Evolutionary conservation across 2,797 vertebrate species (phyloP).

Genomic region (Pelodytes ibericus): DNA sequence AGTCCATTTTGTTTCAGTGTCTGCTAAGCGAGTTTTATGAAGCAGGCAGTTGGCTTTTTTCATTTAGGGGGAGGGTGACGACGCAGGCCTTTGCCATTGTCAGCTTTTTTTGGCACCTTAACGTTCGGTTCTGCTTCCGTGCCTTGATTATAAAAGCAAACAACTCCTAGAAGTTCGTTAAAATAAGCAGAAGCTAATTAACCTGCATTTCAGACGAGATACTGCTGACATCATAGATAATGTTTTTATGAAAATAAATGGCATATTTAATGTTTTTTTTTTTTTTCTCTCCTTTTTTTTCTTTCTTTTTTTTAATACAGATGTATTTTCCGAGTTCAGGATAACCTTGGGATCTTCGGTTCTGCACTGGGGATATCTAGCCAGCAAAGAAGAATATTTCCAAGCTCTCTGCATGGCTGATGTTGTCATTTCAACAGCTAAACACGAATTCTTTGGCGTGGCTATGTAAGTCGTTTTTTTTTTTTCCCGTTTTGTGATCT

Average conservation of each 20-base stretch:
- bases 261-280: constrained; percentile 71
- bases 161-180: constrained; percentile 99
- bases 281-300: constrained; percentile 54
- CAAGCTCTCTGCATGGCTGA: constrained; percentile 84
- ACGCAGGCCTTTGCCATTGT: constrained; percentile 90
- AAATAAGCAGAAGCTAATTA: constrained; percentile 99
- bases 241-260: constrained; percentile 82
- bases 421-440: constrained; percentile 93
- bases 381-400: constrained; percentile 87
- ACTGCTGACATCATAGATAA: constrained; percentile 88
- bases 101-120: constrained; percentile 99
- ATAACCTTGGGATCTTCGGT: constrained; percentile 75
- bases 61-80: constrained; percentile 85
- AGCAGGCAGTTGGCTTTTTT: constrained; percentile 99
- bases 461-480: constrained; percentile 86
- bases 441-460: constrained; percentile 97
- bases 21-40: constrained; percentile 99
- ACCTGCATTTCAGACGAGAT: constrained; percentile 97
- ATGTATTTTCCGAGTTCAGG: constrained; percentile 83
- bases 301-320: constrained; percentile 73
- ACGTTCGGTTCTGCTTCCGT: constrained; percentile 99
- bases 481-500: constrained; percentile 58
- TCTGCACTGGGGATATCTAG: constrained; percentile 90
- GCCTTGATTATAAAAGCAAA: constrained; percentile 99
- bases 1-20: constrained; percentile 99